These are phyloP conservation scores for Ahaetulla prasina DNA, from an alignment of 2,113 vertebrate species.

Conservation along the genomic window DNA sequence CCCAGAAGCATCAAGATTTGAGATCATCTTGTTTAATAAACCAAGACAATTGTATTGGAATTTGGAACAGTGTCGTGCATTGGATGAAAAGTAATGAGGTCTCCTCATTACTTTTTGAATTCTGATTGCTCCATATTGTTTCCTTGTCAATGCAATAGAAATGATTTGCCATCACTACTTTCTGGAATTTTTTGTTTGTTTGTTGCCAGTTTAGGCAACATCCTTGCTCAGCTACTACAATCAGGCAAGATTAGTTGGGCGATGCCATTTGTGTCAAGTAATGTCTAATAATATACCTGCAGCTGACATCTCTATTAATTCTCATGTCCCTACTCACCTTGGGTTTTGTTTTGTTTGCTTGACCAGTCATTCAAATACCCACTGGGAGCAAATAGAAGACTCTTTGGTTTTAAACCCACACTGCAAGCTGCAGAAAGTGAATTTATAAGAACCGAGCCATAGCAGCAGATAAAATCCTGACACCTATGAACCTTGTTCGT, in stretches of 20 bases:
- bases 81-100: not conserved
- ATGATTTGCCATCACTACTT: not conserved
- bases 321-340: not conserved
- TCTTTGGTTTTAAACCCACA: not conserved
- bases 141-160: not conserved
- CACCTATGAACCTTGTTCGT: not conserved
- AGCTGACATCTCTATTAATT: not conserved
- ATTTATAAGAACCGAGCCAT: not conserved
- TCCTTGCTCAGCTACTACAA: not conserved
- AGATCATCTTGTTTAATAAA: not conserved
- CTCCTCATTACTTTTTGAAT: not conserved
- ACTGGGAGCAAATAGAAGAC: not conserved
- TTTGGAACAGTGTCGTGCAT: not conserved
- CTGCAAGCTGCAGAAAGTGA: not conserved
- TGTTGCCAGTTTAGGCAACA: not conserved
- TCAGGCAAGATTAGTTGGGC: not conserved
- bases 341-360: not conserved
- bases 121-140: not conserved
- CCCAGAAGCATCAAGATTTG: not conserved
- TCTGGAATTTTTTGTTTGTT: not conserved
- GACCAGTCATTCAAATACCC: not conserved
- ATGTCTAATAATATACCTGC: not conserved
- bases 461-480: not conserved
- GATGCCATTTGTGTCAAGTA: not conserved
- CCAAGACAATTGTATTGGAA: not conserved